Evolutionary conservation across 2,113 vertebrate genomes (phyloP).

Genomic region (Chaenogobius annularis): DNA sequence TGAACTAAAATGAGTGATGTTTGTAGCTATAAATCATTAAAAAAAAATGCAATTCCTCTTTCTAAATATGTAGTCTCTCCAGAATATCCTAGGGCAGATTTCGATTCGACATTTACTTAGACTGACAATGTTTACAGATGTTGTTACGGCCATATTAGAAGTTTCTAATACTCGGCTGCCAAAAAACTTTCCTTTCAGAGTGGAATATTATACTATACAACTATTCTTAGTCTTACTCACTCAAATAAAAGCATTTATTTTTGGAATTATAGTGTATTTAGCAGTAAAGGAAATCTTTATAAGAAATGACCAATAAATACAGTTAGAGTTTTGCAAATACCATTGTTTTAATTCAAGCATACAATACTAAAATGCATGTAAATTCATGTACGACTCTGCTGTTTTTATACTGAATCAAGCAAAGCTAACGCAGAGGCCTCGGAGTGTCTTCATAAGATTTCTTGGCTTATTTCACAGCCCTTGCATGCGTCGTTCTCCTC

Average conservation of each 20-base stretch:
- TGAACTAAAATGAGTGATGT: slow-evolving; percentile 14
- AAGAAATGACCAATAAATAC: no score
- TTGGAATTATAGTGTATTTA: not conserved
- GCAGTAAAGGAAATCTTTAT: not conserved
- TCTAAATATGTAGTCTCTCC: not conserved
- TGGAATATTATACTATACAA: not conserved
- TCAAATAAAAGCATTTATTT: not conserved
- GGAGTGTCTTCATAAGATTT: slow-evolving; percentile 45
- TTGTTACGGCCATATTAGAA: not conserved
- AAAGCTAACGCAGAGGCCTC: slow-evolving; percentile 10
- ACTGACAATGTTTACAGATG: not conserved
- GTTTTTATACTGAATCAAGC: not conserved
- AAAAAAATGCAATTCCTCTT: not conserved
- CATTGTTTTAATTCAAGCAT: slow-evolving; percentile 51
- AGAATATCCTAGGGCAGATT: not conserved
- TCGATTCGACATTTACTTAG: not conserved
- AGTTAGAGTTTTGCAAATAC: slow-evolving; percentile 21
- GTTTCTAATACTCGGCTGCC: not conserved
- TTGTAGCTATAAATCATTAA: not conserved
- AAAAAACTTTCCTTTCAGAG: not conserved
- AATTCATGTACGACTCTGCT: not conserved
- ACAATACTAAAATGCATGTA: slow-evolving; percentile 17
- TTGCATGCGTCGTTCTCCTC: slow-evolving; percentile 13
- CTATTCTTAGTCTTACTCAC: not conserved
- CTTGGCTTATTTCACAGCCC: slow-evolving; percentile 34